These are phyloP conservation scores for Corydoras sp. DNA, from an alignment of 2,113 vertebrate species.

Conservation along the genomic window DNA sequence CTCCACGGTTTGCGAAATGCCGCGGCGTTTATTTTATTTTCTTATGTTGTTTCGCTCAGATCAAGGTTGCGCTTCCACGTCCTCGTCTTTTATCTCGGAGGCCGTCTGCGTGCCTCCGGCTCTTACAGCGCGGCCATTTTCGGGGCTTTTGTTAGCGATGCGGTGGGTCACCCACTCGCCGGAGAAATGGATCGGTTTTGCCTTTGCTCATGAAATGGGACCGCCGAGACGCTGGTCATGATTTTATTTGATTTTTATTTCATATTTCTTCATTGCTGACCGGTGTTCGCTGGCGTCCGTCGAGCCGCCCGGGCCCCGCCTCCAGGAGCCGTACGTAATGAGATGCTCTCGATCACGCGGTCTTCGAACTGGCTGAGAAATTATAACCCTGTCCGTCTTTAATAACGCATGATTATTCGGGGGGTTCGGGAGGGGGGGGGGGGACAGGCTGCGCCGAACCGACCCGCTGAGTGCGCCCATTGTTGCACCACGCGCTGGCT, in stretches of 20 bases:
- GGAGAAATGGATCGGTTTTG: slow-evolving; percentile 37
- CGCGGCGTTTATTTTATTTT: not conserved
- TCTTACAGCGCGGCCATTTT: slow-evolving; percentile 12
- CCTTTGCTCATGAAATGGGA: slow-evolving; percentile 26
- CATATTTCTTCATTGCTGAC: slow-evolving; percentile 33
- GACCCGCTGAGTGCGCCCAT: too few relatives aligned
- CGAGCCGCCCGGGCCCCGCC: slow-evolving; percentile 15
- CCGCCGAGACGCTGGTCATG: slow-evolving; percentile 13
- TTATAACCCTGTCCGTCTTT: slow-evolving; percentile 50
- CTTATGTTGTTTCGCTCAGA: not conserved
- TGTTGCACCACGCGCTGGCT: too few relatives aligned
- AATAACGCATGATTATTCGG: slow-evolving; percentile 32
- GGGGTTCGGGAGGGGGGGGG: slow-evolving; percentile 48
- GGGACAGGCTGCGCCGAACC: slow-evolving; percentile 25
- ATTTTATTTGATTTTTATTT: too few relatives aligned
- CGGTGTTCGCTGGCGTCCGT: slow-evolving; percentile 30
- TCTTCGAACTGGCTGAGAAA: slow-evolving; percentile 48
- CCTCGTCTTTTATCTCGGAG: not conserved
- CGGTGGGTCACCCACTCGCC: slow-evolving; percentile 18
- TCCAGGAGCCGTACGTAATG: slow-evolving; percentile 8
- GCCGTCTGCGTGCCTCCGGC: not conserved
- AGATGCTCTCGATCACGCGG: slow-evolving; percentile 22
- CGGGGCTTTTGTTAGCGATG: slow-evolving; percentile 11
- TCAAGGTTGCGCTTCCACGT: not conserved
- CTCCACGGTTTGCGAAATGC: too few relatives aligned